Percentiles rank a stretch among this genome's conserved stretches.
Conservation (phyloP, 2,113 vertebrate species). For the Nesospiza acunhae region DNA sequence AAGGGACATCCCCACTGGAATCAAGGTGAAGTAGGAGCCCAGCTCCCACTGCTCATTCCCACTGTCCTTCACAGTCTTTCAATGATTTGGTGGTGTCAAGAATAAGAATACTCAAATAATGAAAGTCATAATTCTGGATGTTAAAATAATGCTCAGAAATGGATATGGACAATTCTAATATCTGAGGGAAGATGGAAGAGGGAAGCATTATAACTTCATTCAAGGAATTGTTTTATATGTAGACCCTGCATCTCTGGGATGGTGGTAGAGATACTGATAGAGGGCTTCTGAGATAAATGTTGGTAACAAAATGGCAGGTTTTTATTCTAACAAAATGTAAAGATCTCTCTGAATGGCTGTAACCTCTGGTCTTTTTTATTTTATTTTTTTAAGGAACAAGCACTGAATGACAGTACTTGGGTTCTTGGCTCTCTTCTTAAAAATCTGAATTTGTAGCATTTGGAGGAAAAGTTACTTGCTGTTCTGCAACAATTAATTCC, state of each 20-base stretch:
- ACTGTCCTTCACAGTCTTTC: neutral
- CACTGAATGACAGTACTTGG: fast-evolving
- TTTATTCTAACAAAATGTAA: neutral
- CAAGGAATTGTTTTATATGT: neutral
- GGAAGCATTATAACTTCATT: neutral
- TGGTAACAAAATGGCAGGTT: neutral
- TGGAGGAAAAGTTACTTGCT: neutral
- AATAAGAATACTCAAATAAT: neutral
- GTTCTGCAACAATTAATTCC: neutral
- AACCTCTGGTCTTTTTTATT: neutral
- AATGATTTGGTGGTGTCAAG: neutral
- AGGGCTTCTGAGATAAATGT: neutral
- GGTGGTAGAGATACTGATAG: neutral
- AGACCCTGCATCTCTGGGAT: neutral
- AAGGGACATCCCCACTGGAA: neutral
- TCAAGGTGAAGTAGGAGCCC: neutral
- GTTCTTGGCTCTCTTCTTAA: neutral
- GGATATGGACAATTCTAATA: neutral
- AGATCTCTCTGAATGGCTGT: neutral
- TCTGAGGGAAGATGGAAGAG: neutral
- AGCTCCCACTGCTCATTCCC: neutral
- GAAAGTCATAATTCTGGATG: neutral
- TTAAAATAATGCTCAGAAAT: neutral
- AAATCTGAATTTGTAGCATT: neutral
- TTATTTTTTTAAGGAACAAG: neutral